phyloP scores from a whole-genome alignment of 2,797 vertebrate species.

The Siniperca undulata region DNA sequence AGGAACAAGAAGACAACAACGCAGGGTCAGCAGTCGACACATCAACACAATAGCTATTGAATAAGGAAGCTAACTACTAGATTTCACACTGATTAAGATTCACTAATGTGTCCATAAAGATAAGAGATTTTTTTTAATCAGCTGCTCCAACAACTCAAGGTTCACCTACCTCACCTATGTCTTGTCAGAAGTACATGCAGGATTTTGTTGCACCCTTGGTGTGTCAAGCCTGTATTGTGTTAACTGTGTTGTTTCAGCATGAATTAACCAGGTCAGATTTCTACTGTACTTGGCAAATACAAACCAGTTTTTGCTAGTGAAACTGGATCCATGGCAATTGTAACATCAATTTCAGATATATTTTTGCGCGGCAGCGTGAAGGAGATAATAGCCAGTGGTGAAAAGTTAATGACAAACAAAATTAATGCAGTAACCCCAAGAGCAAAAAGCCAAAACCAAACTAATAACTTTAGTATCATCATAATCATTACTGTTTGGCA shows the following conservation, averaged over 20 bases:
- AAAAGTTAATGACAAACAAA: background rate
- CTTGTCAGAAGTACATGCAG: background rate
- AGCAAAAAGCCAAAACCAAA: background rate
- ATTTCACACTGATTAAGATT: background rate
- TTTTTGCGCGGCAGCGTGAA: background rate
- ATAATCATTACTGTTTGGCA: too few relatives aligned
- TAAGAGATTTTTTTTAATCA: background rate
- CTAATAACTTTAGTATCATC: too few relatives aligned
- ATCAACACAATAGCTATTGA: background rate
- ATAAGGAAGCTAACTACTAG: background rate
- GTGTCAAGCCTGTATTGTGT: background rate
- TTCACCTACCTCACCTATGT: background rate
- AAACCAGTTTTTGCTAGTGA: background rate
- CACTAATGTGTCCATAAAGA: background rate
- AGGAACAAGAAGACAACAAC: slow-evolving; percentile 72
- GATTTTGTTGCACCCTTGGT: background rate
- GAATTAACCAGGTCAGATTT: background rate
- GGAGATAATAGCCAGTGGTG: background rate
- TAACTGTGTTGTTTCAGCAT: background rate
- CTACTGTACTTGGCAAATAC: background rate
- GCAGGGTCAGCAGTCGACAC: background rate
- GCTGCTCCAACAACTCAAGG: background rate
- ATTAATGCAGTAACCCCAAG: background rate
- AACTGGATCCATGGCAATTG: background rate
- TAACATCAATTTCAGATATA: background rate